These are phyloP conservation scores for Netelia inedita DNA, from an alignment of 2,888 invertebrate genomes.

Conservation along the genomic window DNA sequence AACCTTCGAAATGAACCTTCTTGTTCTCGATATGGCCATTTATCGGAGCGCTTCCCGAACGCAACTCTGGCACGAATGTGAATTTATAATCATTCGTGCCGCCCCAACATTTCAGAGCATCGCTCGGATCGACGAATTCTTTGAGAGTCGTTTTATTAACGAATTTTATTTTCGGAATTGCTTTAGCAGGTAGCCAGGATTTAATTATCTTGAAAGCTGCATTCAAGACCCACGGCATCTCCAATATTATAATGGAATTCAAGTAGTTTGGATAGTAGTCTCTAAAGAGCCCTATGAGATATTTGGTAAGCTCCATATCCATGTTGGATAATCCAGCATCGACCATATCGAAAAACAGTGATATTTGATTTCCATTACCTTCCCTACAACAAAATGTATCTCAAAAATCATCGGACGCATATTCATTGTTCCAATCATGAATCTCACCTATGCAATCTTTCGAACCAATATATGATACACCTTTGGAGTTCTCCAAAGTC, in stretches of 20 bases:
- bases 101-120: slow-evolving; percentile 93
- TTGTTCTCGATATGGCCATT: slow-evolving; percentile 85
- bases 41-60: slow-evolving; percentile 71
- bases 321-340: slow-evolving; percentile 94
- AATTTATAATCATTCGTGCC: slow-evolving; percentile 91
- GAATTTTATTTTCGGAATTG: slow-evolving; percentile 95
- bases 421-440: neutral
- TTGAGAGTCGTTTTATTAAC: slow-evolving; percentile 91
- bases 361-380: slow-evolving; percentile 91
- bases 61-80: slow-evolving; percentile 89
- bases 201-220: slow-evolving; percentile 97
- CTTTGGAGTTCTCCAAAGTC: slow-evolving; percentile 92
- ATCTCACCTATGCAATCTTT: slow-evolving; percentile 89
- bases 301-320: slow-evolving; percentile 97
- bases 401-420: neutral
- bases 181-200: slow-evolving; percentile 93
- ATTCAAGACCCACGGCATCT: slow-evolving; percentile 97
- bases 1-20: slow-evolving; percentile 89
- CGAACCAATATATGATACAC: slow-evolving; percentile 95
- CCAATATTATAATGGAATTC: slow-evolving; percentile 95
- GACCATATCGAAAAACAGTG: slow-evolving; percentile 96
- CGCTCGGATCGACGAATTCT: slow-evolving; percentile 91
- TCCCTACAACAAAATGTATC: slow-evolving; percentile 85
- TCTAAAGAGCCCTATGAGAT: slow-evolving; percentile 94
- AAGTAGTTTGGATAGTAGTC: slow-evolving; percentile 94